Evolutionary conservation across 2,797 vertebrate species (phyloP), one percentile per base, ranked within the genome.

Genomic region (Discoglossus pictus): DNA sequence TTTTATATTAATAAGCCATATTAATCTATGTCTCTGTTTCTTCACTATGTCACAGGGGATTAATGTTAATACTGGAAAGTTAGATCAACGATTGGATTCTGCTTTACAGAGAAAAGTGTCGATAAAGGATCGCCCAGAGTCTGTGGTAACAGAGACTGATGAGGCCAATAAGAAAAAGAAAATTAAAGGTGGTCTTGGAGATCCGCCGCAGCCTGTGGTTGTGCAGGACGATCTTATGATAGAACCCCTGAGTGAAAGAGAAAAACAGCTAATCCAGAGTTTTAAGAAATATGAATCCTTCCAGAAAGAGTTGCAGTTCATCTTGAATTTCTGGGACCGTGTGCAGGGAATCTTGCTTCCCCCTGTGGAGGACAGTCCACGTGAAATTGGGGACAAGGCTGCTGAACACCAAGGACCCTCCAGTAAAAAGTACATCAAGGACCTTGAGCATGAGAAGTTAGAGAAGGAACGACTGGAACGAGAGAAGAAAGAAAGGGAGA

Each of bases 261-360:
- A 92, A 10, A 85, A 60, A 38, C 67, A 20, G 18, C 69, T 94
- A 59, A 76, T 80, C 11, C 67, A 74, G 68, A 86, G 73, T 56
- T 95, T 96, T 72, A 74, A 59, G 51, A 55, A 38, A 8, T 97
- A 93, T 0, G 88, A 96, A 56, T 61, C 83, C 25, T 87, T 13
- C 0, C 83, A 86, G 75, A 79, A 80, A 3, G 83, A 85, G 0
- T 52, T 98, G 1, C 9, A 64, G 0, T 81, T 79, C 61, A 74
- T 92, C 58, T 78, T 94, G 47, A 75, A 75, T 4, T 78, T 73
- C 79, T 98, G 95, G 95, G 91, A 98, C 82, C 82, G 92, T 23
- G 75, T 61, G 13, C 89, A 79, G 39, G 84, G 90, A 8, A 1
- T 78, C 0, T 58, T 91, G 51, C 27, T 86, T 0, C 0, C 75